Evolutionary conservation across 2,797 vertebrate genomes (phyloP).

Genomic region (Salmo trutta): DNA sequence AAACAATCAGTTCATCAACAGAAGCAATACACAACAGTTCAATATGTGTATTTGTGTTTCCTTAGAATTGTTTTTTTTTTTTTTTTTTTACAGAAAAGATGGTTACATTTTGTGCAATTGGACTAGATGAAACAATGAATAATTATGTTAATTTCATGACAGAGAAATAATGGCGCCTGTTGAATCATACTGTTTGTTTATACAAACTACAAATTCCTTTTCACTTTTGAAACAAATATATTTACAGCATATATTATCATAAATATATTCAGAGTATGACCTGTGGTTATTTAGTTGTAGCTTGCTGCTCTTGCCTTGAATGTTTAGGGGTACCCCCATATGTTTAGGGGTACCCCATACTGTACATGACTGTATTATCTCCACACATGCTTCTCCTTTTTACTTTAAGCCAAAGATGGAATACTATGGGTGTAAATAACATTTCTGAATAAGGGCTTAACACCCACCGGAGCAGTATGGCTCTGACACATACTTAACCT

Average conservation of each 20-base stretch:
- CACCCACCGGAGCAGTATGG: background rate
- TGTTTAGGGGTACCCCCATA: background rate
- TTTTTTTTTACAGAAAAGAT: constrained; percentile 7
- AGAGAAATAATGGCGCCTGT: constrained; percentile 52
- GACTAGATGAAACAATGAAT: constrained; percentile 40
- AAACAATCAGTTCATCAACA: background rate
- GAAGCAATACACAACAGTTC: background rate
- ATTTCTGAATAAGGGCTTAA: constrained; percentile 39
- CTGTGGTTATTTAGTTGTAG: constrained; percentile 11
- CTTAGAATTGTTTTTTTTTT: constrained; percentile 38
- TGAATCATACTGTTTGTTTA: constrained; percentile 34
- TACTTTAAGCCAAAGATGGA: constrained; percentile 68
- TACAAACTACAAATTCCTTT: constrained; percentile 41
- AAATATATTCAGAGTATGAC: constrained; percentile 32
- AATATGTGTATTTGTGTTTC: constrained; percentile 3
- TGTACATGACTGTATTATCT: background rate
- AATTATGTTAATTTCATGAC: constrained; percentile 23
- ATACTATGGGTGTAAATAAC: constrained; percentile 38
- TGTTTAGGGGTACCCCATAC: background rate
- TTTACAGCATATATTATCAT: constrained; percentile 49
- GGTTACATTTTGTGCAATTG: constrained; percentile 42
- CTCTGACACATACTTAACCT: too few relatives aligned
- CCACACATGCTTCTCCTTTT: constrained; percentile 56
- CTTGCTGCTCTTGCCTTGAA: background rate
- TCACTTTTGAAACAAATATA: constrained; percentile 47